Evolutionary conservation across 2,888 invertebrate genomes (phyloP).

Genomic region (Melanostoma mellinum): DNA sequence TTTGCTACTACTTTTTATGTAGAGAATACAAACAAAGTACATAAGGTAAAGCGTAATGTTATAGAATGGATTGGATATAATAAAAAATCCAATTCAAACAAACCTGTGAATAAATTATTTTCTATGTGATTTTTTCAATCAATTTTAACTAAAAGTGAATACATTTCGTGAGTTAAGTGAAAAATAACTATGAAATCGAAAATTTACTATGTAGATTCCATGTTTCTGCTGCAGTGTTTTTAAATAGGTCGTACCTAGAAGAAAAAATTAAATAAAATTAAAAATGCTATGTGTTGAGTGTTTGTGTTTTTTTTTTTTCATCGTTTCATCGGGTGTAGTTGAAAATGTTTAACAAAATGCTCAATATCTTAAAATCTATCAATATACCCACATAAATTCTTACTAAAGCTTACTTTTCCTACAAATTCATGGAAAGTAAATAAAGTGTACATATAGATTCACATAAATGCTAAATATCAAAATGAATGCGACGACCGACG

Average conservation of each 20-base stretch:
- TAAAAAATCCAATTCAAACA: conserved; percentile 47
- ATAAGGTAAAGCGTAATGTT: conserved; percentile 15
- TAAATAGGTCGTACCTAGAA: conserved; percentile 8
- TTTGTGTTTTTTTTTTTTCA: neutral
- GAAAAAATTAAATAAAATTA: neutral
- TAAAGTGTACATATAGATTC: neutral
- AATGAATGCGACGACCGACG: too few relatives aligned
- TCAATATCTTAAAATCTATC: neutral
- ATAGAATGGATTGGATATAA: neutral
- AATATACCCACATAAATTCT: too few relatives aligned
- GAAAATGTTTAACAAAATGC: neutral
- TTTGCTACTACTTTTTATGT: too few relatives aligned
- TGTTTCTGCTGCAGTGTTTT: neutral
- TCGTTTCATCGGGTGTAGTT: neutral
- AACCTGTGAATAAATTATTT: conserved; percentile 46
- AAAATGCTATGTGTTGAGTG: neutral
- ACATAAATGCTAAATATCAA: neutral
- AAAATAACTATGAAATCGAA: neutral
- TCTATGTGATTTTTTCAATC: conserved; percentile 8
- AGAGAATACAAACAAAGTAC: neutral
- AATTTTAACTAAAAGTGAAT: too few relatives aligned
- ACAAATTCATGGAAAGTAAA: conserved; percentile 1
- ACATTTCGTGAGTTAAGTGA: too few relatives aligned
- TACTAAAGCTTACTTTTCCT: neutral
- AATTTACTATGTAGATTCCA: neutral